Evolutionary conservation across 2,888 invertebrate genomes (phyloP), one percentile per base, ranked within the genome.

Genomic region (Limenitis camilla): DNA sequence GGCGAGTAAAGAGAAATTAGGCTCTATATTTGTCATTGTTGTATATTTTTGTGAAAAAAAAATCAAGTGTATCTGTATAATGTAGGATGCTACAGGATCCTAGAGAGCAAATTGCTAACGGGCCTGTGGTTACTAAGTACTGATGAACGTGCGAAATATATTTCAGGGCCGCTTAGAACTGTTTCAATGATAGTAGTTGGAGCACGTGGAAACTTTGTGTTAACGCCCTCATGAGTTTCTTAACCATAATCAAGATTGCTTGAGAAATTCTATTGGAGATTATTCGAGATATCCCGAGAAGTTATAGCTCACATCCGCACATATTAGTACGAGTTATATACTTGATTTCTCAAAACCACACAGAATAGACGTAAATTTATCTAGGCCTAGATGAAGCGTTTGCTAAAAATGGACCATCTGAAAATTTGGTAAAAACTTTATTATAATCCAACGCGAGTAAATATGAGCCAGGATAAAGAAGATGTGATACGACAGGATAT

Each of bases 251-350:
- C 4, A 28, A 35, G 9, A n/a, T 10, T 41, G 41, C n/a, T 41
- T 52, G 11, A 41, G 41, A 27, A 31, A 19, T 3, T 2, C 8
- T 5, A 1, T 60, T 45, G 52, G 41, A 29, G 67, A 71, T 44
- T 63, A 47, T 58, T 64, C 66, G 70, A 1, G 71, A 73, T n/a
- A 74, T 73, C 33, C 67, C 72, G 52, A 71, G 70, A 31, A 50
- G 68, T 0, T 71, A 68, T 8, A 71, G 69, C 41, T 69, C 69
- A 7, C 68, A 71, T 58, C 42, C 71, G 10, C 71, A 71, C 49
- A 69, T 69, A 66, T 47, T 69, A 1, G 33, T 69, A 0, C 72
- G 70, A 71, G 27, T 1, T 35, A 46, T 55, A 5, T 61, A 31
- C 63, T 64, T 0, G 44, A 59, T 9, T 62, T 66, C 11, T 41